phyloP scores from a whole-genome alignment of 2,113 vertebrate genomes.

The Sporophila hypoxantha region DNA sequence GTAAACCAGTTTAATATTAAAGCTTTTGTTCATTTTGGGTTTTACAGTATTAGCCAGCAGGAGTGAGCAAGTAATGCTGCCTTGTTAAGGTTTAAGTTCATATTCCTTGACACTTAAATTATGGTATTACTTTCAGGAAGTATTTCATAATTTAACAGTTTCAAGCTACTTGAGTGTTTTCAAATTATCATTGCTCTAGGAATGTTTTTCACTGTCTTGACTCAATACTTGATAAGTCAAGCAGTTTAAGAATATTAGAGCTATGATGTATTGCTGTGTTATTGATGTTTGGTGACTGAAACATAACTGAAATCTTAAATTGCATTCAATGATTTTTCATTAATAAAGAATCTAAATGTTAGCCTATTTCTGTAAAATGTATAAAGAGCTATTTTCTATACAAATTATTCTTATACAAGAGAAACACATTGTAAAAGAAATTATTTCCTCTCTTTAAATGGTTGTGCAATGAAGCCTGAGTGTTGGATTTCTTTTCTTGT shows the following conservation, averaged over 20 bases:
- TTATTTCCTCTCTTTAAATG: slow-evolving; percentile 62
- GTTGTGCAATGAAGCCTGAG: slow-evolving; percentile 61
- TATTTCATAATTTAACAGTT: slow-evolving; percentile 14
- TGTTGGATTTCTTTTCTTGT: slow-evolving; percentile 52
- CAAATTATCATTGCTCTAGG: slow-evolving; percentile 1
- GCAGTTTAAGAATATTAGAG: neutral
- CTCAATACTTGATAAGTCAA: neutral
- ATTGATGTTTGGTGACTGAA: neutral
- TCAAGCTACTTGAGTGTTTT: slow-evolving; percentile 22
- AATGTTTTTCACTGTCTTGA: neutral
- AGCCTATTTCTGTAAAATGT: slow-evolving; percentile 49
- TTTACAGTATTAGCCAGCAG: slow-evolving; percentile 28
- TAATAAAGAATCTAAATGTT: slow-evolving; percentile 19
- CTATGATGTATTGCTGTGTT: neutral
- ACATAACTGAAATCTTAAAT: neutral
- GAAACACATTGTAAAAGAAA: slow-evolving; percentile 62
- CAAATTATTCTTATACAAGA: slow-evolving; percentile 73
- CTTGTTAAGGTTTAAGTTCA: slow-evolving; percentile 23
- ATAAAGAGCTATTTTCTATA: slow-evolving; percentile 74
- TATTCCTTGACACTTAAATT: slow-evolving; percentile 13
- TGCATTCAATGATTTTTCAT: neutral
- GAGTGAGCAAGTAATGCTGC: slow-evolving; percentile 21
- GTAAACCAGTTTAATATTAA: neutral
- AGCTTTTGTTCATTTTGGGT: neutral
- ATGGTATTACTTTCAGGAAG: slow-evolving; percentile 12